Conservation (phyloP, 2,113 vertebrate genomes). For the Piaya cayana region DNA sequence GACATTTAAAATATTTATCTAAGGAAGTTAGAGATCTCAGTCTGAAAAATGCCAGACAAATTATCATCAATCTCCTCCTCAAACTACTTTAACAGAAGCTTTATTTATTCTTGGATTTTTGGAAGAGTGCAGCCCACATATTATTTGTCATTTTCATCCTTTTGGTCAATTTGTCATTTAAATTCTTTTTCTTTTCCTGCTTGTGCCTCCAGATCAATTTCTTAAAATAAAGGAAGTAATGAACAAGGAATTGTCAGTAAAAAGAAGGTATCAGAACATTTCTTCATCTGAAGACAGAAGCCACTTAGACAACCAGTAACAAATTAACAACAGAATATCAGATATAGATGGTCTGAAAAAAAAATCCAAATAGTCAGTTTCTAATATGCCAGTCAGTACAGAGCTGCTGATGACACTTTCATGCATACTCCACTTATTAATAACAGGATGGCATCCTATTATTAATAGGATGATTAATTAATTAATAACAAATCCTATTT, state of each 20-base stretch:
- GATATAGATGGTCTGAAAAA: neutral
- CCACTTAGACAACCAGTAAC: neutral
- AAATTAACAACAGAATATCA: neutral
- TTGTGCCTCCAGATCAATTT: conserved; percentile 2
- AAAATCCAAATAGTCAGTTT: neutral
- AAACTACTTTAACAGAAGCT: conserved; percentile 59
- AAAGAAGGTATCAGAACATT: neutral
- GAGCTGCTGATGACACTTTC: neutral
- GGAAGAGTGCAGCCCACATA: conserved; percentile 61
- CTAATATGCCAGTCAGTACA: neutral
- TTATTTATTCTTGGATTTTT: conserved; percentile 70
- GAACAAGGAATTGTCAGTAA: neutral
- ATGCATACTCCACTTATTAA: neutral
- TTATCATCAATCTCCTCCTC: conserved; percentile 63
- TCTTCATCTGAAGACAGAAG: neutral
- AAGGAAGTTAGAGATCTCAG: conserved; percentile 27
- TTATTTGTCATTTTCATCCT: conserved; percentile 72
- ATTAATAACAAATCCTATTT: too few species aligned
- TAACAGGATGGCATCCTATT: too few species aligned
- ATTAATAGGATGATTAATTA: too few species aligned
- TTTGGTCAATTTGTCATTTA: conserved; percentile 63
- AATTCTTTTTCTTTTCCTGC: conserved; percentile 50
- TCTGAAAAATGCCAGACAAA: conserved; percentile 38
- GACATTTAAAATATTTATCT: neutral
- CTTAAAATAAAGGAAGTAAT: neutral